Evolutionary conservation across 2,888 invertebrate species (phyloP), one percentile per base, ranked within the genome.

Genomic region (Brachyptera putata): DNA sequence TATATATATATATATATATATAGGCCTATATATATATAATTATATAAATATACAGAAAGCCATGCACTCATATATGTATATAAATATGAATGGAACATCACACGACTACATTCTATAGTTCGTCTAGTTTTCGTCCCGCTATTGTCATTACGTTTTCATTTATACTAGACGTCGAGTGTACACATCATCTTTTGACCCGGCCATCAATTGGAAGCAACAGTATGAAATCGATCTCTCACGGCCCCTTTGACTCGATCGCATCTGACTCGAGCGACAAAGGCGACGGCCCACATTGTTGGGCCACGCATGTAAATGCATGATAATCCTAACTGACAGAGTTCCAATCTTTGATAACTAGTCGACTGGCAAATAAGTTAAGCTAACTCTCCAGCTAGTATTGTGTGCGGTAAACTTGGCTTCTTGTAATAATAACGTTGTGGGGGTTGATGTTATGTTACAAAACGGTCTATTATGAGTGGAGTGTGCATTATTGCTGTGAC

Each of bases 151-250:
- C 30, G 30, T 30, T 30, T 30, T 30, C 30, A 46, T 46, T 41
- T 16, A 46, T 46, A 53, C 36, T 36, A 21, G 53, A 34, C 36
- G 53, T 46, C 46, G 24, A 46, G 46, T 46, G 3, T 46, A 46
- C n/a, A n/a, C n/a, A n/a, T 21, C 53, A 36, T 55, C 59, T 59
- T 59, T 59, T 59, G 59, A 59, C 59, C 43, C 55, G 59, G 43
- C 16, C 53, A 24, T 58, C 58, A 37, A 59, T 25, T 55, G 59
- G 46, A 53, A 59, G 59, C 55, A 50, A 59, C 59, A 59, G 55
- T 59, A 55, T 59, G 59, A 59, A 59, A 59, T 59, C 53, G 53
- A 59, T 59, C 39, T 43, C n/a, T 9, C 53, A 53, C 34, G 53
- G 50, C 14, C 34, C 50, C 34, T 50, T 50, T 50, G 53, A 53